phyloP scores from a whole-genome alignment of 2,797 vertebrate species.

The Sciurus vulgaris region DNA sequence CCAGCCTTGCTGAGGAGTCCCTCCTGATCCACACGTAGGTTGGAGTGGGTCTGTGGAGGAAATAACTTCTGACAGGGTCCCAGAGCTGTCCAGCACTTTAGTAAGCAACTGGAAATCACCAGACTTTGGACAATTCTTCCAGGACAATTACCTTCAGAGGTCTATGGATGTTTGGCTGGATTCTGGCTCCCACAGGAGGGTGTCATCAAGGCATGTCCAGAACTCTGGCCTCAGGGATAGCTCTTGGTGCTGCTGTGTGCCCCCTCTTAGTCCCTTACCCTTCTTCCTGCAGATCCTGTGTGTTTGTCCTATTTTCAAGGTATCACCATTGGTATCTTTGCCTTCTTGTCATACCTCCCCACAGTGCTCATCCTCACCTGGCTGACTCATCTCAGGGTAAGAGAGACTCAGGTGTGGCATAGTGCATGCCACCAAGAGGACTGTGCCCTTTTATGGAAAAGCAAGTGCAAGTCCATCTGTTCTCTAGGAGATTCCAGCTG shows the following conservation, averaged over 20 bases:
- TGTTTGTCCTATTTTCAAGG: neutral
- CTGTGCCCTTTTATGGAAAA: neutral
- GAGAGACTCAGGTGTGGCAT: neutral
- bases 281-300: accelerated
- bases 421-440: too few relatives aligned
- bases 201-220: neutral
- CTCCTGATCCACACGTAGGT: neutral
- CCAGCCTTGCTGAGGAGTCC: neutral
- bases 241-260: neutral
- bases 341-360: neutral
- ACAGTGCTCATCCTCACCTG: neutral
- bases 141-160: too few relatives aligned
- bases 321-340: neutral
- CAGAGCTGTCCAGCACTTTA: too few relatives aligned
- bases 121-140: neutral
- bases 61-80: too few relatives aligned
- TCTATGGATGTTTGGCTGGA: neutral
- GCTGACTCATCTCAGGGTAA: neutral
- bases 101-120: too few relatives aligned
- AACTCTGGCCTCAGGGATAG: neutral
- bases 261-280: too few relatives aligned
- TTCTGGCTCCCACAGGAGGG: neutral
- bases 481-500: neutral
- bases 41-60: neutral
- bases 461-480: neutral